Evolutionary conservation across 2,888 invertebrate genomes (phyloP).

Genomic region (Cryptus viduatorius): DNA sequence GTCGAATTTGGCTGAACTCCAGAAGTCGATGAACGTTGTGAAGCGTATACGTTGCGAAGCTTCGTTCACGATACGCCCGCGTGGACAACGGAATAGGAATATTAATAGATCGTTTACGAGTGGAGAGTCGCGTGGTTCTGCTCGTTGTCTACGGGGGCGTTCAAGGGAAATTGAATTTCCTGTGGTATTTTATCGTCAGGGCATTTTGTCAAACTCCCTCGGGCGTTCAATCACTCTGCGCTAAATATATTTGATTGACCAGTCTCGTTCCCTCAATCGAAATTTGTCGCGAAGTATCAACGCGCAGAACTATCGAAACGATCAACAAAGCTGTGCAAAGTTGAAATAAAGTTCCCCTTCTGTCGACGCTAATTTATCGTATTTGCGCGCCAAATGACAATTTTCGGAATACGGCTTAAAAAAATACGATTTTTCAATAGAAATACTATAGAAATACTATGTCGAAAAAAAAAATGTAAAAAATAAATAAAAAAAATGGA

Average conservation of each 20-base stretch:
- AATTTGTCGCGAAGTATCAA: neutral
- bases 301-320: neutral
- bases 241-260: slow-evolving; percentile 23
- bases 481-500: neutral
- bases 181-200: slow-evolving; percentile 11
- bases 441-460: no score
- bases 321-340: neutral
- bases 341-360: no score
- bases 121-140: neutral
- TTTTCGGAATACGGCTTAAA: no score
- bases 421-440: no score
- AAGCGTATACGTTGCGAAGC: slow-evolving; percentile 14
- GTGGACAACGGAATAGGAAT: slow-evolving; percentile 50
- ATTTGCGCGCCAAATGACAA: no score
- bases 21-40: slow-evolving; percentile 47
- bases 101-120: slow-evolving; percentile 45
- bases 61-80: slow-evolving; percentile 28
- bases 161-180: slow-evolving; percentile 40
- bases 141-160: neutral
- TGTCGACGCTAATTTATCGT: no score
- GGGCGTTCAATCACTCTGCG: slow-evolving; percentile 17
- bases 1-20: slow-evolving; percentile 8
- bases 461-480: no score
- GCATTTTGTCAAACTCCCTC: slow-evolving; percentile 10
- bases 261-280: slow-evolving; percentile 27